A percentile compares a stretch with the other conserved stretches of the same genome.
phyloP scores from a whole-genome alignment of 2,888 invertebrate species.

The Schizotus pectinicornis region DNA sequence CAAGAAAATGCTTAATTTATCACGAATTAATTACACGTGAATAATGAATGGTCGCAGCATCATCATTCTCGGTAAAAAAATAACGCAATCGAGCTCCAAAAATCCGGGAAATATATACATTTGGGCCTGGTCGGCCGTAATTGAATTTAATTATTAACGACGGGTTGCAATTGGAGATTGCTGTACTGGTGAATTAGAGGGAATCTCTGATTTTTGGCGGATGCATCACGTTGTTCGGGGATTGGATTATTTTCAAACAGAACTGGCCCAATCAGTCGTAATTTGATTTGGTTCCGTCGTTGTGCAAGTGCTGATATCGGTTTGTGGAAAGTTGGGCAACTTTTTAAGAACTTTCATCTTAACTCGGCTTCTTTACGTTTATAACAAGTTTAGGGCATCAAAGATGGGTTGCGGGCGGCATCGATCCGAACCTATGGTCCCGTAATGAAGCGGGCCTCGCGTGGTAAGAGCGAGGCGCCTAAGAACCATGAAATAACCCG shows the following conservation, averaged over 20 bases:
- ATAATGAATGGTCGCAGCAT: slow-evolving; percentile 21
- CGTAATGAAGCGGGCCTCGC: background rate
- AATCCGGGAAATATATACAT: too few species aligned
- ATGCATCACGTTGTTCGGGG: background rate
- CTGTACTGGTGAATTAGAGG: background rate
- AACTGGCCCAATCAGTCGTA: slow-evolving; percentile 16
- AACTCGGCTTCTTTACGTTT: slow-evolving; percentile 6
- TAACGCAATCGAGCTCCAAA: slow-evolving; percentile 11
- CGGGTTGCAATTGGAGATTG: slow-evolving; percentile 5
- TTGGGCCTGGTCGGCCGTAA: slow-evolving; percentile 12
- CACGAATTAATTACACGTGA: slow-evolving; percentile 33
- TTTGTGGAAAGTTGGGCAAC: slow-evolving; percentile 1
- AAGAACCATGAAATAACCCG: slow-evolving; percentile 35
- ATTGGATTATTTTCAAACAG: slow-evolving; percentile 4
- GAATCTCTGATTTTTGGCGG: background rate
- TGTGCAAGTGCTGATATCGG: slow-evolving; percentile 16
- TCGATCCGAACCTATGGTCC: background rate
- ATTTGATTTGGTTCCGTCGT: slow-evolving; percentile 19
- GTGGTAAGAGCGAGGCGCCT: slow-evolving; percentile 1
- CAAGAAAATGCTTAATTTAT: slow-evolving; percentile 37
- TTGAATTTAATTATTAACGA: slow-evolving; percentile 15
- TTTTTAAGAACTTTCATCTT: slow-evolving; percentile 16
- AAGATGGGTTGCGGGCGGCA: slow-evolving; percentile 4
- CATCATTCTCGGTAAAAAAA: slow-evolving; percentile 17
- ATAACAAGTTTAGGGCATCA: slow-evolving; percentile 6